Evolutionary conservation across 1,140 invertebrate species (phyloP).

Genomic region (Saccostrea cuccullata): DNA sequence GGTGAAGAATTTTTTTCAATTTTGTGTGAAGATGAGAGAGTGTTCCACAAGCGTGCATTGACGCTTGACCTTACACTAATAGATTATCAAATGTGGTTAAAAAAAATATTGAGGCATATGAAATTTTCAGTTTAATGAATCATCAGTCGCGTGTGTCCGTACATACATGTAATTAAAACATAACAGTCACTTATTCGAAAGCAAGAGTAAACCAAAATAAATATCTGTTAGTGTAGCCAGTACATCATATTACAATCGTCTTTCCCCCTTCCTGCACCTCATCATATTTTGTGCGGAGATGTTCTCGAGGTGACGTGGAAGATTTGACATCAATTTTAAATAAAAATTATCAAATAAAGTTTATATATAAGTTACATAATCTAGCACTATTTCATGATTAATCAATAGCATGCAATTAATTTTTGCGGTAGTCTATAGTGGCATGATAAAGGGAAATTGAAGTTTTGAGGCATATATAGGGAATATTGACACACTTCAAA

Average conservation of each 20-base stretch:
- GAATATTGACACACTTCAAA: not conserved
- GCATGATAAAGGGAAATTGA: conserved; percentile 29
- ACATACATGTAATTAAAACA: too few species aligned
- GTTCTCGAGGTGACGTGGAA: conserved; percentile 14
- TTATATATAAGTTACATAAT: not conserved
- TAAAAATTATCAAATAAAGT: not conserved
- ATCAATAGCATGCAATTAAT: not conserved
- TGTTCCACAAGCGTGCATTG: too few species aligned
- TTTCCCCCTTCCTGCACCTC: not conserved
- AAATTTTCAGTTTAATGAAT: too few species aligned
- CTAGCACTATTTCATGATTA: not conserved
- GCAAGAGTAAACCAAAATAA: too few species aligned
- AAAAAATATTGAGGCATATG: too few species aligned
- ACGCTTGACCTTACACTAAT: too few species aligned
- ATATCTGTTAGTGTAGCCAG: too few species aligned
- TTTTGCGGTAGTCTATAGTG: not conserved
- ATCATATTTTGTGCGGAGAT: not conserved
- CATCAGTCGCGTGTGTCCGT: too few species aligned
- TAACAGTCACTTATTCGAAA: too few species aligned
- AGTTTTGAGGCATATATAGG: not conserved
- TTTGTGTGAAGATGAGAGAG: too few species aligned
- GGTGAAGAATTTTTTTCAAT: too few species aligned
- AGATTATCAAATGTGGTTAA: too few species aligned
- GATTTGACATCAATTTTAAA: not conserved
- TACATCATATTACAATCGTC: not conserved